A percentile compares a stretch with the other conserved stretches of the same genome.
phyloP scores from a whole-genome alignment of 2,797 vertebrate species.

The Galago senegalensis region DNA sequence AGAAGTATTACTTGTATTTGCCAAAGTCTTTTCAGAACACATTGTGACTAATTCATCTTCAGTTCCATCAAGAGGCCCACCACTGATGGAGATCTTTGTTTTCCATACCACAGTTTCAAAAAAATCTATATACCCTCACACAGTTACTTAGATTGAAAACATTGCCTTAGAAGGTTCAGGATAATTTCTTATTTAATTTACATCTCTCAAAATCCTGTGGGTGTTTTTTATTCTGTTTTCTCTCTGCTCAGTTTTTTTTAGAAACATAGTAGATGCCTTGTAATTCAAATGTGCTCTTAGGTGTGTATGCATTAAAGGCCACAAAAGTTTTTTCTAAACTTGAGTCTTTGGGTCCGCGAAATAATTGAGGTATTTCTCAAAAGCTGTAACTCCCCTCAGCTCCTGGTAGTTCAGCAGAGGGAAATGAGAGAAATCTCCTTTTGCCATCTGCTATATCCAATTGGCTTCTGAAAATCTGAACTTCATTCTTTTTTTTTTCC shows the following conservation, averaged over 20 bases:
- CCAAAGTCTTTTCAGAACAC: not conserved
- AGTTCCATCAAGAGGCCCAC: not conserved
- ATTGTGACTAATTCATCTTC: accelerated
- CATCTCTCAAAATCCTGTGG: too few species aligned
- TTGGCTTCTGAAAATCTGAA: not conserved
- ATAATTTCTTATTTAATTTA: not conserved
- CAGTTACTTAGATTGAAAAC: not conserved
- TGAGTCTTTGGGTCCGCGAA: not conserved
- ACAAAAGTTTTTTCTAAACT: not conserved
- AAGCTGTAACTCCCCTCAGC: not conserved
- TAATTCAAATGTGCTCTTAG: not conserved
- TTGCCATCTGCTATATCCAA: not conserved
- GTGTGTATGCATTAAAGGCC: accelerated
- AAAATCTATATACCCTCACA: not conserved
- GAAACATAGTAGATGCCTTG: not conserved
- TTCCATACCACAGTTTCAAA: not conserved
- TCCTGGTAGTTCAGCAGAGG: not conserved
- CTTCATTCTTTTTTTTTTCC: not conserved
- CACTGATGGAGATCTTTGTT: not conserved
- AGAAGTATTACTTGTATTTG: not conserved
- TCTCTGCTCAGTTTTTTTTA: not conserved
- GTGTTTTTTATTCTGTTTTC: not conserved
- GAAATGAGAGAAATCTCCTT: not conserved
- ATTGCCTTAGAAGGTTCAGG: not conserved
- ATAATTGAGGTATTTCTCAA: not conserved